phyloP scores from a whole-genome alignment of 2,113 vertebrate species.

The Tragelaphus buxtoni region DNA sequence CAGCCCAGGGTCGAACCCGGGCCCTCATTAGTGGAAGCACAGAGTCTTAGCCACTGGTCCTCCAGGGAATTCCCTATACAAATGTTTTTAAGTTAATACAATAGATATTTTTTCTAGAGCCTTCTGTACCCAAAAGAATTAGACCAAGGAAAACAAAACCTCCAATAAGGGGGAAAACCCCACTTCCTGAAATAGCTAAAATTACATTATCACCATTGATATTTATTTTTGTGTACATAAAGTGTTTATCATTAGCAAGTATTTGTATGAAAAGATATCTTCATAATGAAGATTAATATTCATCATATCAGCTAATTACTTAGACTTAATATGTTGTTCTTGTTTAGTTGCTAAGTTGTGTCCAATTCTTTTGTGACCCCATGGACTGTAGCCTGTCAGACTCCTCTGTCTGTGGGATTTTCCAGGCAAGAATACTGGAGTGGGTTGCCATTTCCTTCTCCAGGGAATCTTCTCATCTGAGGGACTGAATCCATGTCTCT shows the following conservation, averaged over 20 bases:
- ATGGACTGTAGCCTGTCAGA: neutral
- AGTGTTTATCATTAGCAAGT: neutral
- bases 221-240: neutral
- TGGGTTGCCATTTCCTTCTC: neutral
- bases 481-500: neutral
- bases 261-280: neutral
- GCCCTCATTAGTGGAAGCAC: neutral
- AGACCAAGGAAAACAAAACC: neutral
- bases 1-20: neutral
- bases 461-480: neutral
- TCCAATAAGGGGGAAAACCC: neutral
- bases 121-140: neutral
- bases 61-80: neutral
- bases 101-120: neutral
- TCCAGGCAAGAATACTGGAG: neutral
- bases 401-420: neutral
- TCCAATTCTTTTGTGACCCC: neutral
- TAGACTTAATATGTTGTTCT: neutral
- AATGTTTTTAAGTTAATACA: neutral
- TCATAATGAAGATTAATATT: neutral
- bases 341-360: neutral
- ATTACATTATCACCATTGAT: neutral
- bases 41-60: neutral
- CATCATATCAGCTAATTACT: neutral
- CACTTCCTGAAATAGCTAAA: neutral